These are phyloP conservation scores for Sisyra terminalis DNA, from an alignment of 2,888 invertebrate species.

Conservation along the genomic window DNA sequence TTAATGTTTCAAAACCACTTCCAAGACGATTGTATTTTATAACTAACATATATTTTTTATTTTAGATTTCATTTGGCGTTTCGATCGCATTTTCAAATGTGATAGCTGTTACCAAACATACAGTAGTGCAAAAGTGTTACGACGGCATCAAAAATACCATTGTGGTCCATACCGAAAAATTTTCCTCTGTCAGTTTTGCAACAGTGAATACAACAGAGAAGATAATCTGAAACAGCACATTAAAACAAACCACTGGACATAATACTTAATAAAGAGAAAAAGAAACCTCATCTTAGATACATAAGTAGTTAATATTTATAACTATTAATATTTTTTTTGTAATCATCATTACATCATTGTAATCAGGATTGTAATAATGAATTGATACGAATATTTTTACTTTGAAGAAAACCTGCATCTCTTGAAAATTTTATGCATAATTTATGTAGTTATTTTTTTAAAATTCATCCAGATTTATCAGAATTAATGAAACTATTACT, in stretches of 20 bases:
- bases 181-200: slow-evolving; percentile 2
- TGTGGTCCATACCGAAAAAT: slow-evolving; percentile 9
- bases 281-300: too few relatives aligned
- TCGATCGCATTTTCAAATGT: slow-evolving; percentile 13
- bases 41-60: too few relatives aligned
- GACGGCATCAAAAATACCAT: slow-evolving; percentile 12
- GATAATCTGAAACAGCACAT: slow-evolving; percentile 6
- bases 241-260: slow-evolving; percentile 12
- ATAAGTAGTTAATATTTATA: too few relatives aligned
- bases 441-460: not conserved
- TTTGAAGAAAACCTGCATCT: not conserved
- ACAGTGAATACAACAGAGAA: slow-evolving; percentile 2
- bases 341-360: too few relatives aligned
- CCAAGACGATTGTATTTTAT: too few relatives aligned
- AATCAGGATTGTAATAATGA: not conserved
- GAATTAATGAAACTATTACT: too few relatives aligned
- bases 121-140: slow-evolving; percentile 20
- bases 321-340: too few relatives aligned
- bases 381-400: not conserved
- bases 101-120: slow-evolving; percentile 25
- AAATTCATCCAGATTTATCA: not conserved
- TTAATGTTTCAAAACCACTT: too few relatives aligned
- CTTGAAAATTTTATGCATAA: not conserved
- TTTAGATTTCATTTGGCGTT: too few relatives aligned
- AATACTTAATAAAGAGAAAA: too few relatives aligned